Evolutionary conservation across 2,888 invertebrate species (phyloP), one percentile per base, ranked within the genome.

Genomic region (Teleiodes luculella): DNA sequence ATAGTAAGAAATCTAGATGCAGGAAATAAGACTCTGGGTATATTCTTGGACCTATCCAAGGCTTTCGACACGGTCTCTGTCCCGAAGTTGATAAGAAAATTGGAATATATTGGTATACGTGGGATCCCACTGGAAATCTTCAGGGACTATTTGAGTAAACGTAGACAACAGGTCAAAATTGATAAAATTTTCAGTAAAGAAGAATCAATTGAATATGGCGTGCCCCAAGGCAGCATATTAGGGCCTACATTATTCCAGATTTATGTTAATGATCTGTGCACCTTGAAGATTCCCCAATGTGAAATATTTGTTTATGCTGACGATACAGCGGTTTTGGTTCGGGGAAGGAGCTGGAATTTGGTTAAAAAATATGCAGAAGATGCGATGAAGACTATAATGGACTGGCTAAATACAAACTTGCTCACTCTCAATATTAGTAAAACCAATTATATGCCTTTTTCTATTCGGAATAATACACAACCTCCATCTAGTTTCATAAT

Each of bases 171-270:
- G 14, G 37, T 46, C 1, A 53, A 30, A 30, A 39, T 53, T 13
- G 36, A 31, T 1, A 14, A 6, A 10, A 14, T 3, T 16, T 36
- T 37, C 14, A 53, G 53, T 37, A 14, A 36, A 14, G 24, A 46
- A 10, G 14, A 14, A n/a, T 8, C 6, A 3, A 37, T 46, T 3
- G 4, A n/a, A 3, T 37, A 28, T 16, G 53, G 46, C 7, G 33
- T 52, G 7, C 55, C 51, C 8, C 55, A 55, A 35, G 55, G 52
- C 10, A 47, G 47, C 35, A 46, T 55, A 2, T 31, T 55, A 2
- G 55, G 55, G 8, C 55, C 55, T 10, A 46, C 39, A 2, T 33
- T 55, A 1, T 55, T 55, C 3, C 30, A 24, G 6, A 6, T 24
- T 24, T 24, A 24, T 24, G 24, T 24, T 24, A 24, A 24, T 6